phyloP scores from a whole-genome alignment of 2,113 vertebrate genomes.

The Siphamia tubifer region DNA sequence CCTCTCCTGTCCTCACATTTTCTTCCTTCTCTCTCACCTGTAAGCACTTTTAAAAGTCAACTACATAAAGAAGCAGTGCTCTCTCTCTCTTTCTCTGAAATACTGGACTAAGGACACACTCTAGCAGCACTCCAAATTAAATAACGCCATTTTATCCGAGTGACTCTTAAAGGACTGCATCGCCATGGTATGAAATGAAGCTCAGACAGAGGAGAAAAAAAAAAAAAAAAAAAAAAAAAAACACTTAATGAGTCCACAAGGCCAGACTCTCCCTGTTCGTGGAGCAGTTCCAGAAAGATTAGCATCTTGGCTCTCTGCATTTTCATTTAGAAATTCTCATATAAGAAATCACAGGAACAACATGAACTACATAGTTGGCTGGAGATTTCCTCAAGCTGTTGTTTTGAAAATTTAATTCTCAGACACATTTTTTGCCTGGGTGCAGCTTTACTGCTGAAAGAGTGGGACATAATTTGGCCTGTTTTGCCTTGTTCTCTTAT shows the following conservation, averaged over 20 bases:
- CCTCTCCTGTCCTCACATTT: not conserved
- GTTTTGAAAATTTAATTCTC: constrained; percentile 35
- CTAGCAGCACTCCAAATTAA: constrained; percentile 19
- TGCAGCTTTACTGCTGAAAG: not conserved
- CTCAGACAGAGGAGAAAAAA: constrained; percentile 31
- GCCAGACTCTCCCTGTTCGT: constrained; percentile 31
- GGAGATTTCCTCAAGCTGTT: constrained; percentile 57
- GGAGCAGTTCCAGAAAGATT: constrained; percentile 50
- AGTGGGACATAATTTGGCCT: not conserved
- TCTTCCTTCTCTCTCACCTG: not conserved
- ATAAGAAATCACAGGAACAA: constrained; percentile 61
- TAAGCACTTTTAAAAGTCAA: not conserved
- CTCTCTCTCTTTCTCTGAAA: not conserved
- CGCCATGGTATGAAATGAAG: constrained; percentile 24
- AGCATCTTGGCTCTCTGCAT: constrained; percentile 47
- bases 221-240: constrained; percentile 18
- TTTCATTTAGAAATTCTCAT: constrained; percentile 49
- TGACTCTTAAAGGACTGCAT: not conserved
- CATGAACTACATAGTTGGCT: constrained; percentile 29
- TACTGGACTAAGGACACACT: constrained; percentile 1
- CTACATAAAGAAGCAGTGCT: not conserved
- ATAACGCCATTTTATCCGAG: not conserved
- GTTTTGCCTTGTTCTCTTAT: not conserved
- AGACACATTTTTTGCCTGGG: not conserved
- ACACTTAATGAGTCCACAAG: constrained; percentile 27